phyloP scores from a whole-genome alignment of 1,140 invertebrate species.

The Streblospio benedicti region DNA sequence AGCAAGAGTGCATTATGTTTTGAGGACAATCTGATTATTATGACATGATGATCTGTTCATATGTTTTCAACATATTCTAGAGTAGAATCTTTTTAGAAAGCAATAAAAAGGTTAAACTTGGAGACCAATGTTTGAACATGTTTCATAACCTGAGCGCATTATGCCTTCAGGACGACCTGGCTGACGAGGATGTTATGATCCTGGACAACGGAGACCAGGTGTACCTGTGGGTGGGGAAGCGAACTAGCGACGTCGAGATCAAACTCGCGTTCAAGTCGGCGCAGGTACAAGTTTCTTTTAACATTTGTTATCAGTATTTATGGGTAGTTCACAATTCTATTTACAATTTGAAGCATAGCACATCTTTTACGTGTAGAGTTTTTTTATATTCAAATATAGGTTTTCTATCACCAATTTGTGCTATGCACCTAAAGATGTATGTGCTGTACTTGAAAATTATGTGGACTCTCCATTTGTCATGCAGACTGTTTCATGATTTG shows the following conservation, averaged over 20 bases:
- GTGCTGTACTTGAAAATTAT: no score
- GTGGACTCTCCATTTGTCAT: no score
- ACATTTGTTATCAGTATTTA: neutral
- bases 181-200: constrained; percentile 99
- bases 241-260: constrained; percentile 95
- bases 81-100: neutral
- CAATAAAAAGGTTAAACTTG: neutral
- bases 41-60: no score
- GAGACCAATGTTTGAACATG: no score
- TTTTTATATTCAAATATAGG: no score
- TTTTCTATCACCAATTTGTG: no score
- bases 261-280: constrained; percentile 98
- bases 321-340: neutral
- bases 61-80: no score
- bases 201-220: constrained; percentile 96
- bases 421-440: no score
- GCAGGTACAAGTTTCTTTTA: constrained; percentile 56
- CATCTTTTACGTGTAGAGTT: no score
- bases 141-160: neutral
- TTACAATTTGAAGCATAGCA: neutral
- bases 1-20: no score
- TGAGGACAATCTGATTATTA: no score
- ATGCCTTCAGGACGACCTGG: constrained; percentile 77
- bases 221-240: constrained; percentile 92
- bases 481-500: no score